Percentiles rank a stretch among this genome's conserved stretches.
These are phyloP conservation scores for Microtus ochrogaster DNA, from an alignment of 2,113 vertebrate genomes.

Conservation along the genomic window DNA sequence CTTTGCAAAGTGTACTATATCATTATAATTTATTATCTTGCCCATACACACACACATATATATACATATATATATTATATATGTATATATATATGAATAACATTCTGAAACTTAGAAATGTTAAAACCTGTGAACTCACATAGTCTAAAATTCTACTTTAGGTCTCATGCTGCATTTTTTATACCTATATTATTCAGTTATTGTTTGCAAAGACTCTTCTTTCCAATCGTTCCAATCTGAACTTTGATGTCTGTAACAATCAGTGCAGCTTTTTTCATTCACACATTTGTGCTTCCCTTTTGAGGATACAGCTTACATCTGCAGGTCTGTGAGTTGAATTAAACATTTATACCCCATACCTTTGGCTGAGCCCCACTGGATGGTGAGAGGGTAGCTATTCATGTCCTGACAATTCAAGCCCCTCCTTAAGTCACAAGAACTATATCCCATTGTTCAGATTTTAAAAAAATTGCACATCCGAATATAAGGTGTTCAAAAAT, in stretches of 20 bases:
- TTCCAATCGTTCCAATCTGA: not conserved
- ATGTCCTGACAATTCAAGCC: not conserved
- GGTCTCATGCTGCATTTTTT: not conserved
- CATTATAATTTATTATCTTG: not conserved
- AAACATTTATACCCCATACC: not conserved
- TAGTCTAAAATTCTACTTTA: not conserved
- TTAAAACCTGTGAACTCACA: not conserved
- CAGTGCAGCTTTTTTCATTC: not conserved
- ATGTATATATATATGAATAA: not conserved
- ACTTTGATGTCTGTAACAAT: not conserved
- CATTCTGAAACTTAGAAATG: not conserved
- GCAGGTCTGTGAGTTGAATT: not conserved
- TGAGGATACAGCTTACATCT: not conserved
- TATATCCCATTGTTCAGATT: not conserved
- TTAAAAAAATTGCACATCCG: not conserved
- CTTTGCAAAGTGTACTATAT: constrained; percentile 17
- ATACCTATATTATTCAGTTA: not conserved
- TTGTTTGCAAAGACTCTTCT: not conserved
- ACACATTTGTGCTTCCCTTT: not conserved
- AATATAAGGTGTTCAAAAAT: not conserved
- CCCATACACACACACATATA: not conserved
- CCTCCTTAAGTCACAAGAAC: not conserved
- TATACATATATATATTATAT: too few relatives aligned
- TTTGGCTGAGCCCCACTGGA: not conserved
- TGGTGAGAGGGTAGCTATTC: not conserved